Base-by-base conservation (phyloP, 2,797 vertebrate species). In the Balearica regulorum region DNA sequence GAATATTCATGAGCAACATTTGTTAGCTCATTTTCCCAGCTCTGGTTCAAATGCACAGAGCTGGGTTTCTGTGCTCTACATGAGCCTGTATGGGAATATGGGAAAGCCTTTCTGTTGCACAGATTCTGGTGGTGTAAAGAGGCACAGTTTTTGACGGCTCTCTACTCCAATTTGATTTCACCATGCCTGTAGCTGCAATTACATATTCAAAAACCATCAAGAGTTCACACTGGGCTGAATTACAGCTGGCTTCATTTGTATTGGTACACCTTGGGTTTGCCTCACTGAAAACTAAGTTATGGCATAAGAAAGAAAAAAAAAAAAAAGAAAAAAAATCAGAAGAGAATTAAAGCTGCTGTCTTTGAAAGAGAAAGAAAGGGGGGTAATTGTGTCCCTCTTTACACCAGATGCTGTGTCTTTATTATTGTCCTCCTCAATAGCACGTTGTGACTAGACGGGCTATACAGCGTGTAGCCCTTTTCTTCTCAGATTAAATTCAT, bases 1-100 rank as follows among this genome's bases (percentile, higher is more conserved):
- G 93, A 96, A 96, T 97, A 97, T 97, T 96, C 96, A 97, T 96
- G 76, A 90, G 48, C 62, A 90, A 65, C 90, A 77, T 92, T 97
- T 94, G 79, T 92, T 88, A 92, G 76, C 60, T 90, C 82, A 83
- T 96, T 96, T 97, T 94, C 92, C 90, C 79, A 88, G 60, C 81
- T 76, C 77, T 82, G 39, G 19, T 83, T 91, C 3, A 3, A 83
- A 77, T 33, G 41, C 70, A 79, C 39, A 86, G 81, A 90, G 54
- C 39, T 83, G 48, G 11, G 44, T 82, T 90, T 94, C 61, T 82
- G 71, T 80, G 28, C 35, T 89, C 57, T 48, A 18, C 14, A 1
- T 73, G 28, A 97, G 71, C 33, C n/a, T 78, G 19, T 51, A 5
- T 28, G 35, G 72, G 88, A 94, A 90, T 51, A 5, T 28, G 35